Base-by-base conservation (phyloP, 2,888 invertebrate species). In the Dinocampus coccinellae region DNA sequence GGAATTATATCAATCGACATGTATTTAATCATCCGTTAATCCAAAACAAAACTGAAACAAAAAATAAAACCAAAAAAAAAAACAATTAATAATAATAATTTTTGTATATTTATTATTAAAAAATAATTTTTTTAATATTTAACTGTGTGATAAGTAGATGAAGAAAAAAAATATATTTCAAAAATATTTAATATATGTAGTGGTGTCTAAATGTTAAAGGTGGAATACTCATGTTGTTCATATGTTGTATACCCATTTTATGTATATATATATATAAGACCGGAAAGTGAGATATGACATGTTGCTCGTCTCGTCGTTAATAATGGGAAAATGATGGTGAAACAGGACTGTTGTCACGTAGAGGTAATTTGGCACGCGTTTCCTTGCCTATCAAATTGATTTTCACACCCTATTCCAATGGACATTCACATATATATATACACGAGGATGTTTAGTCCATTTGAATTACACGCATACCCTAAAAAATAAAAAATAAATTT, bases 311-410 rank as follows among this genome's bases (percentile, higher is more conserved):
- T 82, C 83, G 79, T 82, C 83, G 83, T 85, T 86, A 85, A 84
- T 86, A 85, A 86, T 84, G 83, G 82, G 85, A 85, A 85, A 86
- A 85, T 85, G 84, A 83, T 81, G 84, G 83, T 81, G 85, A 86
- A 86, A 85, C 85, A 81, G 83, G 77, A 61, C 81, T 83, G 83
- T 85, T 84, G 86, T 87, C 87, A 87, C 87, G 87, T 87, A 86
- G 85, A 86, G 87, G 86, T 86, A 87, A 87, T 87, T 87, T 84
- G 82, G 85, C 87, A 87, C 87, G 87, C 85, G 83, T 85, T 82
- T 80, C 70, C 80, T 82, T 81, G 81, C 81, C 84, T 82, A 82
- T 85, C 85, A 85, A 86, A 86, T 86, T 86, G 85, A 85, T 86
- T 86, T 86, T 80, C 84, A 82, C 83, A 78, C 80, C 79, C 79